Conservation (phyloP, 2,888 invertebrate species). For the Brassicogethes aeneus region DNA sequence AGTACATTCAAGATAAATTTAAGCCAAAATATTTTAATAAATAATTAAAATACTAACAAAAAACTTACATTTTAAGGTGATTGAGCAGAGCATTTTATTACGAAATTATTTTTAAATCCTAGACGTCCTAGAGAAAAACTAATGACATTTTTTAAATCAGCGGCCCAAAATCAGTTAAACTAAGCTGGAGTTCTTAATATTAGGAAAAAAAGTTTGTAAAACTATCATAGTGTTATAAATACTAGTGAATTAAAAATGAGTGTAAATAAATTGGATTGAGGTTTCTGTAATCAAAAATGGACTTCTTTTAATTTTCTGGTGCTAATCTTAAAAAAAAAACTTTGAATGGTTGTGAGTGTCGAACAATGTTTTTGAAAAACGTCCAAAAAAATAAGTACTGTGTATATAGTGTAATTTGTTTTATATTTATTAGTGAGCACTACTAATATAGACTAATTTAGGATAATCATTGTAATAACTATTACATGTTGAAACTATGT, state of each 20-base stretch:
- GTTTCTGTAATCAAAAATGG: neutral
- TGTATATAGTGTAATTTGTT: constrained; percentile 24
- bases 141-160: too few relatives aligned
- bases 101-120: too few relatives aligned
- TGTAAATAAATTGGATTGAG: neutral
- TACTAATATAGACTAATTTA: constrained; percentile 18
- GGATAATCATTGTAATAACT: neutral
- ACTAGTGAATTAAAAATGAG: neutral
- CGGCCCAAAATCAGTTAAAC: too few relatives aligned
- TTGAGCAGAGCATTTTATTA: too few relatives aligned
- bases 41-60: too few relatives aligned
- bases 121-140: too few relatives aligned
- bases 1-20: too few relatives aligned
- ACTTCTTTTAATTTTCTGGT: constrained; percentile 15
- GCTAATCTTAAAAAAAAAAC: too few relatives aligned
- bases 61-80: too few relatives aligned
- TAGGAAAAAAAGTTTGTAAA: too few relatives aligned
- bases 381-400: constrained; percentile 15
- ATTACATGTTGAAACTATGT: constrained; percentile 31
- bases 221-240: neutral
- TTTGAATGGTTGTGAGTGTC: constrained; percentile 20
- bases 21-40: too few relatives aligned
- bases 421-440: constrained; percentile 24
- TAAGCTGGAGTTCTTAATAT: too few relatives aligned
- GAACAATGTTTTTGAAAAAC: constrained; percentile 7